These are phyloP conservation scores for Tridacna gigas DNA, from an alignment of 2,888 invertebrate genomes.

Conservation along the genomic window DNA sequence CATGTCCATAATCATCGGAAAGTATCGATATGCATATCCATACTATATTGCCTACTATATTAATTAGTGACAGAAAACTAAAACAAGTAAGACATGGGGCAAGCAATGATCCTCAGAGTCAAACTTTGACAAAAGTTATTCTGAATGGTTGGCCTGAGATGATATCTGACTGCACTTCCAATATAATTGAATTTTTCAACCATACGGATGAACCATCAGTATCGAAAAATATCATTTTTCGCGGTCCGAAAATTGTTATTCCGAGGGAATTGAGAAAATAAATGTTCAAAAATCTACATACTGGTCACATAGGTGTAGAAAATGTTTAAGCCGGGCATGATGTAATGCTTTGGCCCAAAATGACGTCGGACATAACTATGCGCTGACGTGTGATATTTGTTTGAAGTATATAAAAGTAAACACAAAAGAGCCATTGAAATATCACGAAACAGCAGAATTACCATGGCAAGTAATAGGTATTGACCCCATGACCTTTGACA, in stretches of 20 bases:
- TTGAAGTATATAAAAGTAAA: background rate
- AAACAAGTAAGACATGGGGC: background rate
- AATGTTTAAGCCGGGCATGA: background rate
- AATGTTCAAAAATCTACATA: background rate
- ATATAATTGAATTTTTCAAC: background rate
- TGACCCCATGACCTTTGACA: background rate
- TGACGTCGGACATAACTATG: background rate
- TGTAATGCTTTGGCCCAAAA: background rate
- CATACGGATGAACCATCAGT: background rate
- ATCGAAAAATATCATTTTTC: background rate
- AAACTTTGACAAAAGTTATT: background rate
- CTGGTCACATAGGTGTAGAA: background rate
- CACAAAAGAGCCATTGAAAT: background rate
- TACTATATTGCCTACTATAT: no score
- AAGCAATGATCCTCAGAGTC: background rate
- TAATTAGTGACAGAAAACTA: background rate
- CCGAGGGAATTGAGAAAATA: background rate
- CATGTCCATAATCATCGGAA: no score
- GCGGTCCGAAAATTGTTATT: background rate
- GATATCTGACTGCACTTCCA: background rate
- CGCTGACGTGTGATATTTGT: background rate
- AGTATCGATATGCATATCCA: no score
- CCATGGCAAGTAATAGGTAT: background rate
- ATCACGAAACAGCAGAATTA: background rate
- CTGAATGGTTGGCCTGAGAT: background rate